Conservation (phyloP, 2,797 vertebrate genomes). For the Microctenopoma steveboyesi region DNA sequence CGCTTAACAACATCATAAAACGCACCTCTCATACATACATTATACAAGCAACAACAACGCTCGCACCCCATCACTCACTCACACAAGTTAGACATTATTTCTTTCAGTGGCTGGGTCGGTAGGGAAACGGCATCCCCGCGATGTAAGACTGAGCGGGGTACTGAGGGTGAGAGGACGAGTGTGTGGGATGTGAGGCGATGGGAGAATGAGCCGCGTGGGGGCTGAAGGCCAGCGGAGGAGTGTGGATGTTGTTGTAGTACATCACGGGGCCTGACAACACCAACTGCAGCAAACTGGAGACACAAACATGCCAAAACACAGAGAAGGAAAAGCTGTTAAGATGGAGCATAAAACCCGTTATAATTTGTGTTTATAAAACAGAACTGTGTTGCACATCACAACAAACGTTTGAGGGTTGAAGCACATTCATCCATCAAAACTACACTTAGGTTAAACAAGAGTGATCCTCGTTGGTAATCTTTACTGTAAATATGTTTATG, state of each 20-base stretch:
- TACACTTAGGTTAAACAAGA: background rate
- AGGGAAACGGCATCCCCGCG: conserved; percentile 90
- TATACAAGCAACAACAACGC: conserved; percentile 3
- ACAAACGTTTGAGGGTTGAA: background rate
- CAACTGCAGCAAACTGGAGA: conserved; percentile 93
- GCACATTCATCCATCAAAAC: background rate
- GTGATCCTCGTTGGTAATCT: background rate
- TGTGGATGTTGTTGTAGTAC: conserved; percentile 95
- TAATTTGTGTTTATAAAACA: background rate
- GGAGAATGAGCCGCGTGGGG: conserved; percentile 76
- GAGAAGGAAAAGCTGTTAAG: background rate
- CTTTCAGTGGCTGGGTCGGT: conserved; percentile 90
- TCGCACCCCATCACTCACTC: conserved; percentile 1
- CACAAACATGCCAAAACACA: conserved; percentile 10
- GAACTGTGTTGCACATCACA: background rate
- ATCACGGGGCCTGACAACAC: conserved; percentile 95
- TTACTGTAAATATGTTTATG: conserved; percentile 2
- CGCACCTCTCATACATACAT: conserved; percentile 31
- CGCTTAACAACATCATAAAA: conserved; percentile 37
- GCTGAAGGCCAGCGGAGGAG: conserved; percentile 89
- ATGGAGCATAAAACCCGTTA: background rate
- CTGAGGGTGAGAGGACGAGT: conserved; percentile 77
- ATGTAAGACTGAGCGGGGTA: conserved; percentile 86
- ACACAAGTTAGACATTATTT: background rate
- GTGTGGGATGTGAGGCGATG: conserved; percentile 71